Evolutionary conservation across 2,797 vertebrate species (phyloP).

Genomic region (Melanotaenia parkinsoni): DNA sequence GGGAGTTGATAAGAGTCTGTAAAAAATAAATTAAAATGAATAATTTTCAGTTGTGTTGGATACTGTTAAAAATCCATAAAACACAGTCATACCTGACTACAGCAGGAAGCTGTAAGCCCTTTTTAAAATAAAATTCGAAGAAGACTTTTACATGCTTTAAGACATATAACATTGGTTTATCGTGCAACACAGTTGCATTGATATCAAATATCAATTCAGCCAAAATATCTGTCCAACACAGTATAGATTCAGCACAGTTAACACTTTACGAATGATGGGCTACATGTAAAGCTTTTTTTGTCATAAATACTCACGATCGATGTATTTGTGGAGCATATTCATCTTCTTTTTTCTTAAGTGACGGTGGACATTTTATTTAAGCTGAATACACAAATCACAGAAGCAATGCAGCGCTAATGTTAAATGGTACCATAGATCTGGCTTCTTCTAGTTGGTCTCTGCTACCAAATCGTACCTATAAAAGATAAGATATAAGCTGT

Average conservation of each 20-base stretch:
- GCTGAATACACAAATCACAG: constrained; percentile 72
- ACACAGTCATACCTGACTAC: constrained; percentile 25
- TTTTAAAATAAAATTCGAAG: constrained; percentile 50
- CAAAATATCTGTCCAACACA: constrained; percentile 59
- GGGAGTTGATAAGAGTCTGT: constrained; percentile 53
- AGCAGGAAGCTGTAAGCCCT: constrained; percentile 55
- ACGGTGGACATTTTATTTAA: constrained; percentile 58
- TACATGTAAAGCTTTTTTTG: constrained; percentile 48
- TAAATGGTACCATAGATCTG: constrained; percentile 43
- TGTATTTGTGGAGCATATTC: constrained; percentile 43
- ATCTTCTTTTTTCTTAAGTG: constrained; percentile 49
- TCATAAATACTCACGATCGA: constrained; percentile 61
- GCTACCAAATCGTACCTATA: constrained; percentile 83
- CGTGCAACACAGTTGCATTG: constrained; percentile 70
- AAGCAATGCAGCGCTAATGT: constrained; percentile 58
- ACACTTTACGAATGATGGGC: constrained; percentile 59
- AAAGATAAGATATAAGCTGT: constrained; percentile 26
- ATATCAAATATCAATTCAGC: constrained; percentile 70
- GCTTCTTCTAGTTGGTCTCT: constrained; percentile 76
- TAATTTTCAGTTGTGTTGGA: constrained; percentile 37
- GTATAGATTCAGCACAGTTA: constrained; percentile 45
- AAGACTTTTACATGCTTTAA: constrained; percentile 63
- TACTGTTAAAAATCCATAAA: constrained; percentile 45
- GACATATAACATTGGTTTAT: constrained; percentile 52
- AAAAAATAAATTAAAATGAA: constrained; percentile 56